Evolutionary conservation across 2,888 invertebrate species (phyloP).

Genomic region (Cheilosia urbana): DNA sequence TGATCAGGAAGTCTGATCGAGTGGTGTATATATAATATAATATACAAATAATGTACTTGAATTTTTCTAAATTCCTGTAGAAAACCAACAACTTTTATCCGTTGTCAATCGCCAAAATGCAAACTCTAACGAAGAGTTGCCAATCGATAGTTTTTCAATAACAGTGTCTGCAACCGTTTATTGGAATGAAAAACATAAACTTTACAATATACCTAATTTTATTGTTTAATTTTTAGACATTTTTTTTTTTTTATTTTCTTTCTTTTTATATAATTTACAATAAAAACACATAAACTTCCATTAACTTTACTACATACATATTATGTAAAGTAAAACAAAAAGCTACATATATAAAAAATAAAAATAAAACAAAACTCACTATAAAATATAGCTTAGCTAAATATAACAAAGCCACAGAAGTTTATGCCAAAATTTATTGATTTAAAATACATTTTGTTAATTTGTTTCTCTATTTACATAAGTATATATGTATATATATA

Average conservation of each 20-base stretch:
- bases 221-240: conserved; percentile 65
- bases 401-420: conserved; percentile 60
- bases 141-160: too few relatives aligned
- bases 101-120: too few relatives aligned
- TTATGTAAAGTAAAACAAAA: conserved; percentile 46
- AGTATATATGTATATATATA: conserved; percentile 26
- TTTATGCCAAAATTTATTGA: conserved; percentile 60
- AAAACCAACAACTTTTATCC: too few relatives aligned
- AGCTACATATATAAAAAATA: conserved; percentile 29
- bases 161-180: too few relatives aligned
- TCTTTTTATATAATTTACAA: conserved; percentile 65
- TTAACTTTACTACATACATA: conserved; percentile 44
- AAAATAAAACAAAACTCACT: conserved; percentile 20
- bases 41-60: too few relatives aligned
- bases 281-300: conserved; percentile 72
- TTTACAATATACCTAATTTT: conserved; percentile 69
- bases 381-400: conserved; percentile 66
- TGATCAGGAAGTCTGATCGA: too few relatives aligned
- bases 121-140: too few relatives aligned
- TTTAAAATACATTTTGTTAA: conserved; percentile 60
- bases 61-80: too few relatives aligned
- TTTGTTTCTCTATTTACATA: conserved; percentile 63
- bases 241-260: conserved; percentile 37
- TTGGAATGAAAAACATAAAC: neutral
- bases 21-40: too few relatives aligned